Evolutionary conservation across 2,888 invertebrate species (phyloP).

Genomic region (Idaea biselata): DNA sequence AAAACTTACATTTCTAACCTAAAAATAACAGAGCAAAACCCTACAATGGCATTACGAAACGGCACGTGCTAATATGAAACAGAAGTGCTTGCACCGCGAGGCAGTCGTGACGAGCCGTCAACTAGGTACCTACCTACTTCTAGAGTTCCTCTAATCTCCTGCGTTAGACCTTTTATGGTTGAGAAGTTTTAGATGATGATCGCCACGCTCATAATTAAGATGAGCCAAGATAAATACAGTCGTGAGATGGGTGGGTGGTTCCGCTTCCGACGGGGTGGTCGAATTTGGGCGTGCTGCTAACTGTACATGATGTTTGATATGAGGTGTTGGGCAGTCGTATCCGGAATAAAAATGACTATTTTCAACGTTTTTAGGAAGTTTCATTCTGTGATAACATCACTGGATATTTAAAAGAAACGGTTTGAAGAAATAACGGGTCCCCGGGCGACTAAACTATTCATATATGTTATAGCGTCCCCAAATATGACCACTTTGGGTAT

Average conservation of each 20-base stretch:
- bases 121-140: slow-evolving; percentile 65
- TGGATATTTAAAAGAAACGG: background rate
- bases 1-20: background rate
- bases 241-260: slow-evolving; percentile 76
- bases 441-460: too few relatives aligned
- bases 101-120: slow-evolving; percentile 71
- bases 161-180: slow-evolving; percentile 79
- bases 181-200: slow-evolving; percentile 78
- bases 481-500: too few relatives aligned
- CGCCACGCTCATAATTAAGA: slow-evolving; percentile 80
- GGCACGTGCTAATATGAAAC: slow-evolving; percentile 46
- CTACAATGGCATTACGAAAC: slow-evolving; percentile 1
- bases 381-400: slow-evolving; percentile 9
- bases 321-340: slow-evolving; percentile 35
- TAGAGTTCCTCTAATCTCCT: slow-evolving; percentile 75
- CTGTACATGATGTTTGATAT: slow-evolving; percentile 37
- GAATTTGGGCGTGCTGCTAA: slow-evolving; percentile 48
- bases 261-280: slow-evolving; percentile 76
- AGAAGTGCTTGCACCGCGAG: slow-evolving; percentile 63
- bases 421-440: too few relatives aligned
- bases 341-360: slow-evolving; percentile 18
- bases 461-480: too few relatives aligned
- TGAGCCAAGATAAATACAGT: slow-evolving; percentile 71
- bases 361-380: slow-evolving; percentile 10
- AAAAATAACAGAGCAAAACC: background rate